Percentiles rank a stretch among this genome's conserved stretches.
These are phyloP conservation scores for Ischnura elegans DNA, from an alignment of 2,888 invertebrate genomes.

Conservation along the genomic window DNA sequence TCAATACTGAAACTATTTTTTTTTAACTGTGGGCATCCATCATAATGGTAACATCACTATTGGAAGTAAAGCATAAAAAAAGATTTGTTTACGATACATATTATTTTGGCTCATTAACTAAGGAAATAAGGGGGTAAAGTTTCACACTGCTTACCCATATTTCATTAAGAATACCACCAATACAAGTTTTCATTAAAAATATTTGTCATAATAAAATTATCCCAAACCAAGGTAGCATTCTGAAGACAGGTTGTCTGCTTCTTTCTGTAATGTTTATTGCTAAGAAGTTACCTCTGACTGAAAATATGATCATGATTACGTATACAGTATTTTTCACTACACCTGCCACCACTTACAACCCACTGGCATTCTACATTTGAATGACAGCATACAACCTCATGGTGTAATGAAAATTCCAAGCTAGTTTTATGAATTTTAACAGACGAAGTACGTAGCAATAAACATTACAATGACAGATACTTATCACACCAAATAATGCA, in stretches of 20 bases:
- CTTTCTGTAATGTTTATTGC: neutral
- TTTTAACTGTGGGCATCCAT: conserved; percentile 14
- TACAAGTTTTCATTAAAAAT: conserved; percentile 64
- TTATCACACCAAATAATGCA: conserved; percentile 50
- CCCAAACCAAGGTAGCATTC: conserved; percentile 63
- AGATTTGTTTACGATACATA: conserved; percentile 10
- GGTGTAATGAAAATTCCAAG: neutral
- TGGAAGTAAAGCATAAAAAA: conserved; percentile 47
- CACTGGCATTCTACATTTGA: neutral
- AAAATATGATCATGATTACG: neutral
- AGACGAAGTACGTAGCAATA: neutral
- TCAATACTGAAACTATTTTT: neutral
- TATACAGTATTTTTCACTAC: neutral
- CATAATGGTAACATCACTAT: neutral
- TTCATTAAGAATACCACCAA: conserved; percentile 65
- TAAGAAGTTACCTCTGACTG: neutral
- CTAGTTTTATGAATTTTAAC: neutral
- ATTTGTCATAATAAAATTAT: conserved; percentile 66
- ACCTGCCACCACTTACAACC: neutral
- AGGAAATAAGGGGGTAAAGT: conserved; percentile 49
- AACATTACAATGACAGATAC: neutral
- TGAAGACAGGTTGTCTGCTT: conserved; percentile 36
- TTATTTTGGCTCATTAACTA: conserved; percentile 44
- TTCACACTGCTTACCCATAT: conserved; percentile 48
- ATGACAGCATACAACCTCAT: neutral